Conservation (phyloP, 2,113 vertebrate species). For the Sarotherodon lohbergeri region DNA sequence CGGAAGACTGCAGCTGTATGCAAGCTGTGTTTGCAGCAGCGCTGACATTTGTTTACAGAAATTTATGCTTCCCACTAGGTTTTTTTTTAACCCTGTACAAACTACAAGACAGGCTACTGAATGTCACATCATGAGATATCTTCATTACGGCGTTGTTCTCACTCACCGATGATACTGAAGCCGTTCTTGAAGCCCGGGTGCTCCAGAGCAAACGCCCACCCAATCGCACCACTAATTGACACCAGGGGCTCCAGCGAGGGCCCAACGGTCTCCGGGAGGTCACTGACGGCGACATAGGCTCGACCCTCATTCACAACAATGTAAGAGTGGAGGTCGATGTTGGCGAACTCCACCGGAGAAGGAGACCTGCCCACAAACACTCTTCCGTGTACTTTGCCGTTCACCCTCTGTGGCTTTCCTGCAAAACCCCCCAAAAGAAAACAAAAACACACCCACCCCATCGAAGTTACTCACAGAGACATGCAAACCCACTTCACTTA, state of each 20-base stretch:
- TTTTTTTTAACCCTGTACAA: neutral
- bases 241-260: constrained; percentile 85
- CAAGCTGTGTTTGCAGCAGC: neutral
- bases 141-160: neutral
- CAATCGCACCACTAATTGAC: constrained; percentile 84
- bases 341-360: constrained; percentile 71
- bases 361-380: constrained; percentile 80
- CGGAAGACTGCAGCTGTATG: constrained; percentile 33
- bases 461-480: neutral
- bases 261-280: constrained; percentile 78
- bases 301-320: constrained; percentile 93
- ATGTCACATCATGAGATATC: neutral
- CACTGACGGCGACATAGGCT: constrained; percentile 93
- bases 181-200: constrained; percentile 88
- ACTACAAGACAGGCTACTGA: neutral
- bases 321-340: constrained; percentile 92
- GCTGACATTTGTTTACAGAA: neutral
- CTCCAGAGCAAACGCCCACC: constrained; percentile 95
- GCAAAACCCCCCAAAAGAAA: neutral
- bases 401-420: constrained; percentile 94
- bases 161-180: constrained; percentile 88
- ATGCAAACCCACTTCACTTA: neutral
- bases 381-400: constrained; percentile 86
- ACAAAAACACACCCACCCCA: neutral
- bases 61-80: neutral